phyloP scores from a whole-genome alignment of 2,888 invertebrate species.

The Chloroclysta siterata region DNA sequence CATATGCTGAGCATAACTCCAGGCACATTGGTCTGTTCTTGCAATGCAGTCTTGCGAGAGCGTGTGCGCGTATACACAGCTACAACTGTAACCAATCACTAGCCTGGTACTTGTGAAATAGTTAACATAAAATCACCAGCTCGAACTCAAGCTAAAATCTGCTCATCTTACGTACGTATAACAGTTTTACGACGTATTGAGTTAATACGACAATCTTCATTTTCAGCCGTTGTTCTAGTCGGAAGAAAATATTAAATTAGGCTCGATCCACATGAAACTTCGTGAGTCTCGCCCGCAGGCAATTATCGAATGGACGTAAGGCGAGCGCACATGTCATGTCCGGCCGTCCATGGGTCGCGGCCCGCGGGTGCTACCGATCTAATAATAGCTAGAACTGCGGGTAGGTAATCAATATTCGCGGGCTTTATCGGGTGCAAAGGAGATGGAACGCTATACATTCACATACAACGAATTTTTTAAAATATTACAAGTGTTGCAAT shows the following conservation, averaged over 20 bases:
- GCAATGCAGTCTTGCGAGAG: no score
- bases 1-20: no score
- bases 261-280: constrained; percentile 12
- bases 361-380: constrained; percentile 56
- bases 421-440: constrained; percentile 40
- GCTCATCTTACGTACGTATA: constrained; percentile 4
- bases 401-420: constrained; percentile 79
- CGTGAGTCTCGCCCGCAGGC: constrained; percentile 52
- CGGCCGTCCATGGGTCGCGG: constrained; percentile 49
- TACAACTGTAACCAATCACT: no score
- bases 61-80: no score
- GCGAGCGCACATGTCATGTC: constrained; percentile 51
- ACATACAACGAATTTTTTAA: no score
- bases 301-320: constrained; percentile 74
- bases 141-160: constrained; percentile 6
- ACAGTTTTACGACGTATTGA: not conserved
- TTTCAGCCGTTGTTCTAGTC: not conserved
- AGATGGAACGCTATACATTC: constrained; percentile 2
- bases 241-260: not conserved
- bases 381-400: constrained; percentile 71
- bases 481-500: no score
- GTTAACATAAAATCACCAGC: no score
- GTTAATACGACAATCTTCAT: not conserved
- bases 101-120: no score
- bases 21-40: no score